phyloP scores from a whole-genome alignment of 2,797 vertebrate species.

The Apodemus agrarius region DNA sequence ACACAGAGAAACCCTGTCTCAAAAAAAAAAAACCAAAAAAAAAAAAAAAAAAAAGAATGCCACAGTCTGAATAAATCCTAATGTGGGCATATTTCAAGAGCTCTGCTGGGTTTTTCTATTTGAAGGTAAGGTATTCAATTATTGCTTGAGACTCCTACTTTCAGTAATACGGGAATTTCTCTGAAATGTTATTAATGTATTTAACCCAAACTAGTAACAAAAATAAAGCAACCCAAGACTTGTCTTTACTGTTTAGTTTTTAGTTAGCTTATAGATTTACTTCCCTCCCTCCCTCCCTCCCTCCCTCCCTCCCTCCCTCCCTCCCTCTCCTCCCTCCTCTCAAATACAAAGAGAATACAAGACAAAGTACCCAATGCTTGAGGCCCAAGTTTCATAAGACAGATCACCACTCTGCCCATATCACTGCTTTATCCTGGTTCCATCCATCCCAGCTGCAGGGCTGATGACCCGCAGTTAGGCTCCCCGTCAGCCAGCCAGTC shows the following conservation, averaged over 20 bases:
- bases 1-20: too few relatives aligned
- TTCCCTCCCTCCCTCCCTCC: too few relatives aligned
- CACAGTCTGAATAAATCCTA: conserved; percentile 45
- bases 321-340: fast-evolving
- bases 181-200: conserved; percentile 20
- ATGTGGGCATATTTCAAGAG: conserved; percentile 45
- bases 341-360: background rate
- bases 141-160: conserved; percentile 9
- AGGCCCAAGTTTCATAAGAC: background rate
- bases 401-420: background rate
- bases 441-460: background rate
- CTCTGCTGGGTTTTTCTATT: conserved; percentile 43
- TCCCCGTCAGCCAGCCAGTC: too few relatives aligned
- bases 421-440: background rate
- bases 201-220: conserved; percentile 12
- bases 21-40: too few relatives aligned
- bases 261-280: background rate
- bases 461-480: background rate
- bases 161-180: conserved; percentile 35
- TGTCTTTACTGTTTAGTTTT: background rate
- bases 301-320: fast-evolving
- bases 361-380: background rate
- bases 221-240: background rate
- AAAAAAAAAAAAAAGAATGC: too few relatives aligned
- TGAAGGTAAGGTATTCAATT: conserved; percentile 56